Evolutionary conservation across 2,888 invertebrate genomes (phyloP).

Genomic region (Anaspis maculata): DNA sequence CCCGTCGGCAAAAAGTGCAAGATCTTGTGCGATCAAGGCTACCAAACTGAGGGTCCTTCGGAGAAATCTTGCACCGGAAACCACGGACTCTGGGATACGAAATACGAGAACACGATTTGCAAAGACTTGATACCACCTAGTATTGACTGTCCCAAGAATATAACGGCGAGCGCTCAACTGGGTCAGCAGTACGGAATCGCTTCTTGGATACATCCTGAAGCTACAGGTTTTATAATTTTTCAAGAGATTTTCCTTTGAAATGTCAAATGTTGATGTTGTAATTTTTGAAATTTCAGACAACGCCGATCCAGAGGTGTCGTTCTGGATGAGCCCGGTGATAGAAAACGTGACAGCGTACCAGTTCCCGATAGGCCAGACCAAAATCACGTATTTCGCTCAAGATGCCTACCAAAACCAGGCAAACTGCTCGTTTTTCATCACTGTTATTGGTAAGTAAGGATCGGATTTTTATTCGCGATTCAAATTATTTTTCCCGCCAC

Average conservation of each 20-base stretch:
- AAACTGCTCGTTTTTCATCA: constrained; percentile 52
- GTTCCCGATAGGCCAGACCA: constrained; percentile 50
- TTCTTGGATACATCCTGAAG: constrained; percentile 43
- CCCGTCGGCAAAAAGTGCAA: constrained; percentile 52
- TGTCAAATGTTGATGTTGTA: no score
- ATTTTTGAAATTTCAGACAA: no score
- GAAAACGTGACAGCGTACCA: constrained; percentile 39
- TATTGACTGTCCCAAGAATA: constrained; percentile 49
- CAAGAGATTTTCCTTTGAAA: constrained; percentile 6
- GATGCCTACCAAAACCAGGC: constrained; percentile 54
- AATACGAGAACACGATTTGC: constrained; percentile 33
- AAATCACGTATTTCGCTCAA: constrained; percentile 54
- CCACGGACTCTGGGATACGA: constrained; percentile 48
- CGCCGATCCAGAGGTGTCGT: constrained; percentile 45
- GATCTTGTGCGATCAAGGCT: constrained; percentile 52
- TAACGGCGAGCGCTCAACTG: constrained; percentile 41
- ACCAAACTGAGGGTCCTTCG: constrained; percentile 47
- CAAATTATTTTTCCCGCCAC: no score
- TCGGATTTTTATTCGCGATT: no score
- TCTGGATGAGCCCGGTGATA: constrained; percentile 53
- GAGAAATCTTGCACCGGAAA: constrained; percentile 48
- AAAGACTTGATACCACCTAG: constrained; percentile 52
- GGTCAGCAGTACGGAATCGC: constrained; percentile 48
- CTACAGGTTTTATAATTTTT: constrained; percentile 32
- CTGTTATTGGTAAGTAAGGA: constrained; percentile 41